Evolutionary conservation across 1,140 invertebrate genomes (phyloP).

Genomic region (Gerris buenoi): DNA sequence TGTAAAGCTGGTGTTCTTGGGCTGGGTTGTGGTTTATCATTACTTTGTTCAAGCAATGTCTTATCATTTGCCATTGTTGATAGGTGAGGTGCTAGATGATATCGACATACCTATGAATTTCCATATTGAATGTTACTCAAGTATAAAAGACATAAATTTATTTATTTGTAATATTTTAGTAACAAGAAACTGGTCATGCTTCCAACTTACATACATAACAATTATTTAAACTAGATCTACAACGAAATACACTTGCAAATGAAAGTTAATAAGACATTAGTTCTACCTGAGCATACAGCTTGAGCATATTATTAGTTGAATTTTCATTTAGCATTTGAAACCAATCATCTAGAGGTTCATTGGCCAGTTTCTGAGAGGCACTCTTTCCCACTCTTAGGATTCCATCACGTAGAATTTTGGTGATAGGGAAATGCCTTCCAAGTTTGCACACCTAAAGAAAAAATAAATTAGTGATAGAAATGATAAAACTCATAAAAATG

Average conservation of each 20-base stretch:
- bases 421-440: slow-evolving; percentile 75
- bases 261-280: too few relatives aligned
- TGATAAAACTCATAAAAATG: too few relatives aligned
- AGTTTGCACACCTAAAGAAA: slow-evolving; percentile 54
- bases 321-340: slow-evolving; percentile 68
- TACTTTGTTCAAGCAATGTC: slow-evolving; percentile 46
- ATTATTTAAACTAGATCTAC: too few relatives aligned
- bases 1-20: not conserved
- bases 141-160: too few relatives aligned
- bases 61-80: slow-evolving; percentile 64
- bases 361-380: slow-evolving; percentile 40
- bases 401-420: slow-evolving; percentile 68
- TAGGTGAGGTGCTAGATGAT: slow-evolving; percentile 66
- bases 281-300: slow-evolving; percentile 65
- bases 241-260: too few relatives aligned
- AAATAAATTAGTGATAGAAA: too few relatives aligned
- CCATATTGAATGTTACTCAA: too few relatives aligned
- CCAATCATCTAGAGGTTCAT: slow-evolving; percentile 78
- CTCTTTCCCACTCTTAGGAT: slow-evolving; percentile 71
- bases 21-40: not conserved
- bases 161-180: too few relatives aligned
- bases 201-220: too few relatives aligned
- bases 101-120: slow-evolving; percentile 50
- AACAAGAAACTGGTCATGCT: too few relatives aligned
- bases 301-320: slow-evolving; percentile 60